phyloP scores from a whole-genome alignment of 2,888 invertebrate species.

The Lepidochrysops patricia region DNA sequence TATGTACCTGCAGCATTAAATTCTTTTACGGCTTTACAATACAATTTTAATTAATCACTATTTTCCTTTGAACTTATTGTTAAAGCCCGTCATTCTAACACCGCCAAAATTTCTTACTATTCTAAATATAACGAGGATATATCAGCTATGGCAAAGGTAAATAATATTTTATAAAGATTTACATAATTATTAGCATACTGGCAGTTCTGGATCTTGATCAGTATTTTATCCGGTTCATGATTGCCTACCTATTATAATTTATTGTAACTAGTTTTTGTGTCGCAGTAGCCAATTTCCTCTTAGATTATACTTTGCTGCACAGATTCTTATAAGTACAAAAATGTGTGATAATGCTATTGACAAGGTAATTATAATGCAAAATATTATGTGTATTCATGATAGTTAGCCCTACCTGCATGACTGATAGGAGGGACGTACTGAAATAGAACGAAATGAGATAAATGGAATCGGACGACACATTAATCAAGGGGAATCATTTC shows the following conservation, averaged over 20 bases:
- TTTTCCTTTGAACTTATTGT: conserved; percentile 6
- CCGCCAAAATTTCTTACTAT: conserved; percentile 79
- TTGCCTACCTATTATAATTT: too few relatives aligned
- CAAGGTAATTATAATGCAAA: conserved; percentile 29
- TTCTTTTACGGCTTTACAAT: too few relatives aligned
- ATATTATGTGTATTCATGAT: neutral
- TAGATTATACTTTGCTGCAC: neutral
- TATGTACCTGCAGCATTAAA: too few relatives aligned
- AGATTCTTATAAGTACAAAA: conserved; percentile 10
- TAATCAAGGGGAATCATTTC: neutral
- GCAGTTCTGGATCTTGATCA: conserved; percentile 30
- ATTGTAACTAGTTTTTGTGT: neutral
- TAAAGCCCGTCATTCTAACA: conserved; percentile 26
- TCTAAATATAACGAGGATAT: conserved; percentile 79
- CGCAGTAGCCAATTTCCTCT: neutral
- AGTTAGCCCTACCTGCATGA: neutral
- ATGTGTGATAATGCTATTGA: conserved; percentile 40
- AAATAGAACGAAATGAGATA: neutral
- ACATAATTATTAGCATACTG: conserved; percentile 43
- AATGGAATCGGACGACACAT: neutral
- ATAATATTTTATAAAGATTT: conserved; percentile 27
- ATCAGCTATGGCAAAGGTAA: conserved; percentile 82
- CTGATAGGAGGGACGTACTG: neutral
- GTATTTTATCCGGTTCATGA: conserved; percentile 17
- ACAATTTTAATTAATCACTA: too few relatives aligned